Percentiles rank a stretch among this genome's conserved stretches.
Conservation (phyloP, 2,797 vertebrate genomes). For the Odontamblyopus rebecca region DNA sequence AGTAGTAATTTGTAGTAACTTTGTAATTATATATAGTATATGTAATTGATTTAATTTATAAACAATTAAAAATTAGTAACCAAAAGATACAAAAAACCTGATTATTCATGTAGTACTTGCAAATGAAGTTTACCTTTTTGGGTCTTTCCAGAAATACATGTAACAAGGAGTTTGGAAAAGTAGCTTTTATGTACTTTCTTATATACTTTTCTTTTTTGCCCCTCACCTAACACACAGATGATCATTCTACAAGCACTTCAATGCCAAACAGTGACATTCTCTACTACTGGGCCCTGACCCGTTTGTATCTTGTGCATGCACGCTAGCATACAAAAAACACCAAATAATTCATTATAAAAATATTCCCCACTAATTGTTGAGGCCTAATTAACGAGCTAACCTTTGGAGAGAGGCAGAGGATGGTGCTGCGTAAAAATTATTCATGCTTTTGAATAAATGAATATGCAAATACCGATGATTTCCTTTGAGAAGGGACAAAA, state of each 20-base stretch:
- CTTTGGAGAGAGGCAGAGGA: conserved; percentile 77
- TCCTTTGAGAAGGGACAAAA: conserved; percentile 71
- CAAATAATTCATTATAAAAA: conserved; percentile 75
- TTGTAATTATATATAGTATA: too few relatives aligned
- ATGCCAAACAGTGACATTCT: conserved; percentile 37
- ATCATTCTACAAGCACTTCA: neutral
- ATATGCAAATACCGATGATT: conserved; percentile 75
- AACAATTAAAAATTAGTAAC: too few relatives aligned
- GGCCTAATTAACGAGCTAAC: conserved; percentile 82
- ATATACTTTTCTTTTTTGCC: neutral
- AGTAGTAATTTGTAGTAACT: too few relatives aligned
- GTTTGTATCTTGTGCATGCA: conserved; percentile 60
- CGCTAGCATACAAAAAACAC: conserved; percentile 36
- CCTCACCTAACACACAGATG: conserved; percentile 1
- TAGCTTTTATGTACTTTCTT: neutral
- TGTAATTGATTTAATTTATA: too few relatives aligned
- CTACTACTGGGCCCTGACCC: conserved; percentile 60
- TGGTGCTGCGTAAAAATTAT: conserved; percentile 70
- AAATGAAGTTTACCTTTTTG: too few relatives aligned
- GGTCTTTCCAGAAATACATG: neutral
- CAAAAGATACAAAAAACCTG: too few relatives aligned
- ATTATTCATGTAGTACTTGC: too few relatives aligned
- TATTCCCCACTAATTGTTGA: conserved; percentile 78
- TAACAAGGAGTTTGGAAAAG: neutral
- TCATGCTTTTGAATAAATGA: conserved; percentile 77